Conservation (phyloP, 2,888 invertebrate genomes). For the Agriopis marginaria region DNA sequence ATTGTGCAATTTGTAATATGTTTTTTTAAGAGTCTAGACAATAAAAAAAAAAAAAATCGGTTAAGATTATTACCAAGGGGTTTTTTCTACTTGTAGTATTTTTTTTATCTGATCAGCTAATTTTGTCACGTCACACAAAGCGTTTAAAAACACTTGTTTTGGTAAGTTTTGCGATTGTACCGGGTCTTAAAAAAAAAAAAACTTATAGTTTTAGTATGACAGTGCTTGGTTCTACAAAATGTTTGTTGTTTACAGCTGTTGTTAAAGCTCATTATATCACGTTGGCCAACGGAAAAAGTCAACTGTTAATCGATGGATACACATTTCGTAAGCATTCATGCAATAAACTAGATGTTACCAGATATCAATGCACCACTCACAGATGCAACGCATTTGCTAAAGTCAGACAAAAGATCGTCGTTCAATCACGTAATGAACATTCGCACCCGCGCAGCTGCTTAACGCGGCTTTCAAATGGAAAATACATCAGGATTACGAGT, state of each 20-base stretch:
- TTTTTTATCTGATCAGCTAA: too few relatives aligned
- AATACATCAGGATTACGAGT: constrained; percentile 8
- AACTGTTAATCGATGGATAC: constrained; percentile 53
- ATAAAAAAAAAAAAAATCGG: too few relatives aligned
- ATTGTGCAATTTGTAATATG: too few relatives aligned
- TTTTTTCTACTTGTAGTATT: too few relatives aligned
- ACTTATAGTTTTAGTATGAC: too few relatives aligned
- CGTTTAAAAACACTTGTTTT: too few relatives aligned
- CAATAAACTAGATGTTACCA: background rate
- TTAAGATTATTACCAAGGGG: too few relatives aligned
- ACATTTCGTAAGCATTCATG: constrained; percentile 47
- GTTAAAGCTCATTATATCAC: constrained; percentile 42
- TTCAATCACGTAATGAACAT: constrained; percentile 15
- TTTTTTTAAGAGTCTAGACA: too few relatives aligned
- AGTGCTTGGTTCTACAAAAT: background rate
- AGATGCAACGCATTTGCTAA: constrained; percentile 23
- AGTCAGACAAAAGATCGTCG: constrained; percentile 1
- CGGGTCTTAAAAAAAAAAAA: too few relatives aligned
- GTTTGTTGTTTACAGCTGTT: background rate
- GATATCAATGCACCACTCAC: constrained; percentile 20
- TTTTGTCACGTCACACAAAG: too few relatives aligned
- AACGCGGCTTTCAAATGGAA: background rate
- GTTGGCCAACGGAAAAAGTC: constrained; percentile 44
- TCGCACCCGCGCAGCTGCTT: constrained; percentile 10
- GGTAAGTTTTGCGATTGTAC: too few relatives aligned